A percentile compares a stretch with the other conserved stretches of the same genome.
Conservation (phyloP, 1,140 invertebrate species). For the Ooceraea biroi region DNA sequence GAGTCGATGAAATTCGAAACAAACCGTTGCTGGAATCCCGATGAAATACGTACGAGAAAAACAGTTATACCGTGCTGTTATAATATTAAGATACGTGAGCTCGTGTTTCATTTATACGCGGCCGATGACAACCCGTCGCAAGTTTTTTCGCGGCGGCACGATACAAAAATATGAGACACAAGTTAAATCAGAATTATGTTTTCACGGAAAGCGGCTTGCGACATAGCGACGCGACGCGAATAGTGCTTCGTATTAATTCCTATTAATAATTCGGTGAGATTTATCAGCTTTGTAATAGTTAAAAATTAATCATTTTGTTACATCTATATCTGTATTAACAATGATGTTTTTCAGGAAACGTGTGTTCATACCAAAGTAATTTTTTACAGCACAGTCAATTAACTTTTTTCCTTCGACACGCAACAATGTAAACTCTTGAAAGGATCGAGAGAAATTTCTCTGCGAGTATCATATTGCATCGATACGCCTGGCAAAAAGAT, state of each 20-base stretch:
- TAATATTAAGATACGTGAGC: constrained; percentile 41
- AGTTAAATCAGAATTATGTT: constrained; percentile 27
- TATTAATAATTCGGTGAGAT: neutral
- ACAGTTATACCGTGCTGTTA: constrained; percentile 9
- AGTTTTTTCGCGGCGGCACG: constrained; percentile 20
- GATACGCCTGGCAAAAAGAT: constrained; percentile 36
- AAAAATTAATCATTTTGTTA: too few relatives aligned
- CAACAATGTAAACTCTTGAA: constrained; percentile 11
- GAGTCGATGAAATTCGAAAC: constrained; percentile 43
- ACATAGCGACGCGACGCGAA: neutral
- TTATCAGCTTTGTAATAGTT: too few relatives aligned
- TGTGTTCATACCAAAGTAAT: too few relatives aligned
- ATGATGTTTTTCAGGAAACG: too few relatives aligned
- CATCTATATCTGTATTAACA: too few relatives aligned
- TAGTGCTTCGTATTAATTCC: neutral
- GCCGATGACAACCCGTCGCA: neutral
- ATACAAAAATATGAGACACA: neutral
- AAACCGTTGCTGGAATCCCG: constrained; percentile 36
- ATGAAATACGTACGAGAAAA: constrained; percentile 35
- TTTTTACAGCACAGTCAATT: neutral
- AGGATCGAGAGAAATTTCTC: constrained; percentile 55
- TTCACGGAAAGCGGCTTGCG: neutral
- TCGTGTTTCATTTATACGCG: constrained; percentile 8
- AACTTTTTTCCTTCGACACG: neutral
- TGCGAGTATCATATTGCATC: constrained; percentile 20